These are phyloP conservation scores for Phodopus roborovskii DNA, from an alignment of 2,113 vertebrate species.

Conservation along the genomic window DNA sequence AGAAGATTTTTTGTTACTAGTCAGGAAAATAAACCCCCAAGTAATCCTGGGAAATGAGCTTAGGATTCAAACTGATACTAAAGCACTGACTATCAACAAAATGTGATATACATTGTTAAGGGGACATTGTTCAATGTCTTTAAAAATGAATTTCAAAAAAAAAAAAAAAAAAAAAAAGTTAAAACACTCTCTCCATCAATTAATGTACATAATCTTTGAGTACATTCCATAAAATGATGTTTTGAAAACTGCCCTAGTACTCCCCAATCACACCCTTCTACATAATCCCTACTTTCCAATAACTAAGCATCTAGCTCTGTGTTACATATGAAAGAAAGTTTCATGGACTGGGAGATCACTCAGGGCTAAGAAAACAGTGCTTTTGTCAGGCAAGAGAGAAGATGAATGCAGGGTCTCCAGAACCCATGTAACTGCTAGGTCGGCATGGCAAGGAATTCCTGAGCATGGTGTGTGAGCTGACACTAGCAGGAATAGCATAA, in stretches of 20 bases:
- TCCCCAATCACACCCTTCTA: slow-evolving; percentile 5
- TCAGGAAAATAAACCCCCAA: slow-evolving; percentile 51
- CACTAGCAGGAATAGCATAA: not conserved
- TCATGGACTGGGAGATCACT: not conserved
- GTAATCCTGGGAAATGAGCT: slow-evolving; percentile 13
- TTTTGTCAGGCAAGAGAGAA: not conserved
- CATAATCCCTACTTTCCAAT: not conserved
- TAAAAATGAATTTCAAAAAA: slow-evolving; percentile 20
- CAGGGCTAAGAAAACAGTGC: too few relatives aligned
- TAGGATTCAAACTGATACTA: slow-evolving; percentile 29
- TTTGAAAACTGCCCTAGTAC: slow-evolving; percentile 7
- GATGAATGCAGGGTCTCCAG: not conserved
- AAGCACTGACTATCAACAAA: not conserved
- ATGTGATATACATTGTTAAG: not conserved
- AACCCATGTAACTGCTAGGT: not conserved
- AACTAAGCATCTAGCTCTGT: not conserved
- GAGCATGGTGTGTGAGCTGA: too few relatives aligned
- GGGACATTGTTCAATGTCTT: not conserved
- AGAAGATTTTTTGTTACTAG: not conserved
- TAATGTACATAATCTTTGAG: not conserved
- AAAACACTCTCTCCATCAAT: not conserved
- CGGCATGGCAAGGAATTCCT: too few relatives aligned
- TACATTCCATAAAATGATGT: not conserved
- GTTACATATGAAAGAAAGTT: not conserved
- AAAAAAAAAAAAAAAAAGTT: too few relatives aligned